Evolutionary conservation across 1,140 invertebrate genomes (phyloP).

Genomic region (Aphaenogaster rudis): DNA sequence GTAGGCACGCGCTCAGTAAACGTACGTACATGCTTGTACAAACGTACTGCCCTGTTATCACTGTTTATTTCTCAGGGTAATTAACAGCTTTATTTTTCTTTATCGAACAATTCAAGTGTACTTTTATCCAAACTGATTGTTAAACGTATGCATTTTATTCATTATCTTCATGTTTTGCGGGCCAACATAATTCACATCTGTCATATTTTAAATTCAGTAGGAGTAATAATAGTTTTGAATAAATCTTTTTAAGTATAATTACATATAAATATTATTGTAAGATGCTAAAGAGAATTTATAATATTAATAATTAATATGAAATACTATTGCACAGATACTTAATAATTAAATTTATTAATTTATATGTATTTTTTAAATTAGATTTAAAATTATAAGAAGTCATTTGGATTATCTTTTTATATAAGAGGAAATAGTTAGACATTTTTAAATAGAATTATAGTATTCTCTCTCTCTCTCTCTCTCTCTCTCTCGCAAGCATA

Average conservation of each 20-base stretch:
- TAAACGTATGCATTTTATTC: neutral
- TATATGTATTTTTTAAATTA: neutral
- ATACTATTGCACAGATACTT: neutral
- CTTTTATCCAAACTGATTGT: slow-evolving; percentile 16
- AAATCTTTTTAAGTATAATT: neutral
- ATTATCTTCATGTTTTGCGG: neutral
- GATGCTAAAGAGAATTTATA: neutral
- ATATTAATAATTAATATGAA: slow-evolving; percentile 5
- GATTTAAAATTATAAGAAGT: neutral
- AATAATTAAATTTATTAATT: slow-evolving; percentile 2
- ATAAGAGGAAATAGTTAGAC: neutral
- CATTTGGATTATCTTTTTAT: neutral
- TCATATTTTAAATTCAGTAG: neutral
- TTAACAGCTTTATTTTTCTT: slow-evolving; percentile 40
- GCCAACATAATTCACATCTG: neutral
- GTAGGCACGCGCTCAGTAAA: slow-evolving; percentile 14
- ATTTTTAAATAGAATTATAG: neutral
- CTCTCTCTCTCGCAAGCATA: too few relatives aligned
- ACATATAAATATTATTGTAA: neutral
- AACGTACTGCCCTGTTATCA: slow-evolving; percentile 20
- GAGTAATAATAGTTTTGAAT: neutral
- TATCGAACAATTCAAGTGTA: neutral
- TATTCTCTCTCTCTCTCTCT: too few relatives aligned
- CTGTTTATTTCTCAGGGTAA: slow-evolving; percentile 6
- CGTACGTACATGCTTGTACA: slow-evolving; percentile 6